Evolutionary conservation across 2,113 vertebrate species (phyloP).

Genomic region (Egretta garzetta): DNA sequence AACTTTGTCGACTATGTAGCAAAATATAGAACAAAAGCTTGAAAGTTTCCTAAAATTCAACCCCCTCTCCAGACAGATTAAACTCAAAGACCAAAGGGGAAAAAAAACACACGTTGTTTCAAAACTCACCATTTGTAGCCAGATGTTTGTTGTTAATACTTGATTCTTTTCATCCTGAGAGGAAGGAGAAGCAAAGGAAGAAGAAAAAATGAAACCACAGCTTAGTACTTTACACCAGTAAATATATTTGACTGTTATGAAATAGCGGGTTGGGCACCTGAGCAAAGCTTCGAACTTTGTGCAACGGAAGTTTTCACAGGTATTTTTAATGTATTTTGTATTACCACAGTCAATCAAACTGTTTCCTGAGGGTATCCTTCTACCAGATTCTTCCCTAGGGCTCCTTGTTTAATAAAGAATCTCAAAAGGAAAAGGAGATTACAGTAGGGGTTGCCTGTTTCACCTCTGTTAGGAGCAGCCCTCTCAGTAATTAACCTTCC

Average conservation of each 20-base stretch:
- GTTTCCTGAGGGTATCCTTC: background rate
- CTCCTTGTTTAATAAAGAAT: background rate
- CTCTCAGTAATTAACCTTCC: background rate
- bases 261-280: too few relatives aligned
- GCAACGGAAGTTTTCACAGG: background rate
- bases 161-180: conserved; percentile 97
- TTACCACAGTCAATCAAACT: background rate
- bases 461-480: background rate
- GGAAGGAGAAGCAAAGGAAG: background rate
- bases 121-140: conserved; percentile 90
- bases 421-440: background rate
- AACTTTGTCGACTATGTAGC: background rate
- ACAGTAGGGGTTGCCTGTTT: background rate
- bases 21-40: background rate
- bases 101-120: background rate
- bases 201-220: background rate
- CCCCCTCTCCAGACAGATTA: background rate
- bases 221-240: background rate
- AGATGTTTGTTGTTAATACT: conserved; percentile 93
- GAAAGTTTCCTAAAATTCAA: background rate
- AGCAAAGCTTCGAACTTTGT: background rate
- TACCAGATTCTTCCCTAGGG: background rate
- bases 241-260: background rate
- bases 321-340: background rate
- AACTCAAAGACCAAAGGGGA: background rate